Percentiles rank a stretch among this genome's conserved stretches.
phyloP scores from a whole-genome alignment of 2,113 vertebrate genomes.

The Tragulus kanchil region DNA sequence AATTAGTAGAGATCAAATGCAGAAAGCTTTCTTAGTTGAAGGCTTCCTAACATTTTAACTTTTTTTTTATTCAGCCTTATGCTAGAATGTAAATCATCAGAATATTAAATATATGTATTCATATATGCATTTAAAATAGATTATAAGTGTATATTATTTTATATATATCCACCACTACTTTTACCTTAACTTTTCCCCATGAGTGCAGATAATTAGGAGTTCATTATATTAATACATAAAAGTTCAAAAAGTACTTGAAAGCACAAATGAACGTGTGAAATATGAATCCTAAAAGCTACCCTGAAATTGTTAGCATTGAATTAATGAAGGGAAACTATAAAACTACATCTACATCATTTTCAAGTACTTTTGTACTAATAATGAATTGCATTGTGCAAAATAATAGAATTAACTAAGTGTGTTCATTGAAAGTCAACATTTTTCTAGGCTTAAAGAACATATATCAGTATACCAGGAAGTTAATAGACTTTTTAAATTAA shows the following conservation, averaged over 20 bases:
- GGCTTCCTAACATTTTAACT: neutral
- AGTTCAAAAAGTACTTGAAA: neutral
- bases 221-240: neutral
- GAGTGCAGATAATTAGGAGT: neutral
- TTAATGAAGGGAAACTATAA: neutral
- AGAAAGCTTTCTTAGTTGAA: neutral
- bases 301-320: neutral
- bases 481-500: neutral
- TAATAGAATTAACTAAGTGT: conserved; percentile 17
- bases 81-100: neutral
- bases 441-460: neutral
- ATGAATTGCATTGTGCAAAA: neutral
- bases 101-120: neutral
- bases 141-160: neutral
- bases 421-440: neutral
- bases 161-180: neutral
- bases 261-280: conserved; percentile 34
- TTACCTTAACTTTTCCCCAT: neutral
- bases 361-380: neutral
- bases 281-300: neutral
- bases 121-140: neutral
- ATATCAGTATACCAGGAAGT: neutral
- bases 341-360: neutral
- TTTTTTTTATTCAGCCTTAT: neutral
- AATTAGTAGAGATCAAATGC: neutral